A percentile compares a stretch with the other conserved stretches of the same genome.
These are phyloP conservation scores for Erythrocercus mccallii DNA, from an alignment of 2,113 vertebrate genomes.

Conservation along the genomic window DNA sequence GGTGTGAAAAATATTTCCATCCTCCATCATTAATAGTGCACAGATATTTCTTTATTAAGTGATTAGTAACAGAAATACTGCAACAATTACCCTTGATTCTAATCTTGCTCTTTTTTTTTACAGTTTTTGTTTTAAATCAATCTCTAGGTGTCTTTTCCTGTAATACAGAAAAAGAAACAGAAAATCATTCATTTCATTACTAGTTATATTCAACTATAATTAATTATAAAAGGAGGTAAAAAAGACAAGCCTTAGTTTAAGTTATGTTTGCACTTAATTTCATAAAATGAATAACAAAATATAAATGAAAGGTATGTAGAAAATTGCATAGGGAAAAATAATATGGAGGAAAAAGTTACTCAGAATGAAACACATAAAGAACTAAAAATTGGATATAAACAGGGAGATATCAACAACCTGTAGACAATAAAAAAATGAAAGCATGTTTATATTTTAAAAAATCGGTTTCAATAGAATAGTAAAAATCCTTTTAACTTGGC, in stretches of 20 bases:
- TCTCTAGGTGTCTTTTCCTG: background rate
- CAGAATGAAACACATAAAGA: background rate
- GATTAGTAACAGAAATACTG: background rate
- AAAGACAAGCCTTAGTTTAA: background rate
- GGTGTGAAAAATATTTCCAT: background rate
- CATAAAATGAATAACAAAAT: background rate
- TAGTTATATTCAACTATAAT: background rate
- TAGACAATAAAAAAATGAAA: background rate
- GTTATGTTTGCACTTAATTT: background rate
- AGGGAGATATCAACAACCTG: background rate
- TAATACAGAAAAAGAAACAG: background rate
- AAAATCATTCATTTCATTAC: background rate
- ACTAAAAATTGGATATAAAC: background rate
- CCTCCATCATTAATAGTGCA: background rate
- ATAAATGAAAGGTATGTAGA: background rate
- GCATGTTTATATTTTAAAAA: accelerated
- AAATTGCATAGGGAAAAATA: background rate
- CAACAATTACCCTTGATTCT: background rate
- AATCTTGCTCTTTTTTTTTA: background rate
- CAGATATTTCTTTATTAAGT: background rate
- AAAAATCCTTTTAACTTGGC: background rate
- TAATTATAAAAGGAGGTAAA: background rate
- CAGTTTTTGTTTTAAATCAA: background rate
- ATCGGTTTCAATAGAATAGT: background rate
- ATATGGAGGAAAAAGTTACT: background rate